Evolutionary conservation across 2,113 vertebrate genomes (phyloP).

Genomic region (Mellivora capensis): DNA sequence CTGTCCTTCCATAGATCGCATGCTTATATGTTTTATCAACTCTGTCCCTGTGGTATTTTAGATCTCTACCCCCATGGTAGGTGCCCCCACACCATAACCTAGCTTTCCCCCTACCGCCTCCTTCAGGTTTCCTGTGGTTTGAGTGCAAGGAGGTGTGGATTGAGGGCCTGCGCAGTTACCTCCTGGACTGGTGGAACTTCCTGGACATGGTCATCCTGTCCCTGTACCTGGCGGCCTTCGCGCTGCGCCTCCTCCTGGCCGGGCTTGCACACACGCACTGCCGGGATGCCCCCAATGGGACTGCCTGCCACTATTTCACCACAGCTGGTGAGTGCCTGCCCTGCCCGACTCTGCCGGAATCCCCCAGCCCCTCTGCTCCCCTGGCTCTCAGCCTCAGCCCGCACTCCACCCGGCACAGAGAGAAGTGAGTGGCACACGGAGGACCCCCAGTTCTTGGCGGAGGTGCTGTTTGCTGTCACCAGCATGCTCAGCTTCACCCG

Average conservation of each 20-base stretch:
- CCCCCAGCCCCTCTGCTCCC: background rate
- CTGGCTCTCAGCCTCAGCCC: background rate
- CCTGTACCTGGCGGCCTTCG: conserved; percentile 91
- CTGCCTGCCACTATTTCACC: conserved; percentile 88
- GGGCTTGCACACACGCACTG: conserved; percentile 87
- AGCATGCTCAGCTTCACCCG: conserved; percentile 95
- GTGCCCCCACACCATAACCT: background rate
- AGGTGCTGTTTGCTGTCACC: conserved; percentile 93
- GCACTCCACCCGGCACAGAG: conserved; percentile 69
- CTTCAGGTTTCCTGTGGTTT: conserved; percentile 92
- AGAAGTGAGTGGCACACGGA: conserved; percentile 87
- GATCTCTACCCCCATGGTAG: background rate
- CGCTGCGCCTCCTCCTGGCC: conserved; percentile 85
- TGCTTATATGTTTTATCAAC: background rate
- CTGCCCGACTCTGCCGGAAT: too few species aligned
- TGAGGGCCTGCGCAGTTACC: conserved; percentile 89
- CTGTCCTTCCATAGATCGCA: background rate
- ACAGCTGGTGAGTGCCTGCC: conserved; percentile 81
- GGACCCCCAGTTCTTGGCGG: conserved; percentile 91
- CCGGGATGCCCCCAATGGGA: background rate
- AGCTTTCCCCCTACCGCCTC: background rate
- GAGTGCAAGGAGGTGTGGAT: conserved; percentile 96
- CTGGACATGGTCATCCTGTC: conserved; percentile 92
- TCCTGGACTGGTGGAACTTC: conserved; percentile 94
- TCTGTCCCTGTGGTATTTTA: background rate